These are phyloP conservation scores for Spea bombifrons DNA, from an alignment of 2,113 vertebrate genomes.

Conservation along the genomic window DNA sequence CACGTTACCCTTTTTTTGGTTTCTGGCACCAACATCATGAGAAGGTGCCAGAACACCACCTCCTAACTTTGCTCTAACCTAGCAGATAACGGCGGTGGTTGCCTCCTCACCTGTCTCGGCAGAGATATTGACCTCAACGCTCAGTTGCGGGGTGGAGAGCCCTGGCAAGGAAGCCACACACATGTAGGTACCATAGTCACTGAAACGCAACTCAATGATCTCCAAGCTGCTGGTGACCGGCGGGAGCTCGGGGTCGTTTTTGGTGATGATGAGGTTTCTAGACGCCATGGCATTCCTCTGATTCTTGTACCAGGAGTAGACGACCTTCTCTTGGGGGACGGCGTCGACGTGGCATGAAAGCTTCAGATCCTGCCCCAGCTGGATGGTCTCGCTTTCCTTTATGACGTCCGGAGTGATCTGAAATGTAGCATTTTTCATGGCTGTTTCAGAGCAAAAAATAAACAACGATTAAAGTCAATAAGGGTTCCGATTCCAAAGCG, in stretches of 20 bases:
- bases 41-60: too few relatives aligned
- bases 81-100: too few relatives aligned
- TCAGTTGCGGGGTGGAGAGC: slow-evolving; percentile 81
- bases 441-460: slow-evolving; percentile 59
- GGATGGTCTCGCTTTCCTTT: slow-evolving; percentile 95
- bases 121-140: slow-evolving; percentile 94
- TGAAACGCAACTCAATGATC: slow-evolving; percentile 94
- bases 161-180: slow-evolving; percentile 87
- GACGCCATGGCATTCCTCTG: slow-evolving; percentile 77
- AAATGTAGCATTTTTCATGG: slow-evolving; percentile 91
- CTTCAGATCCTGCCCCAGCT: slow-evolving; percentile 95
- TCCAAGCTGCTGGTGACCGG: slow-evolving; percentile 92
- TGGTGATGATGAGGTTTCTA: slow-evolving; percentile 82
- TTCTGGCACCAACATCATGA: too few relatives aligned
- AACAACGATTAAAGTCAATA: not conserved
- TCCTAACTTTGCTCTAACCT: too few relatives aligned
- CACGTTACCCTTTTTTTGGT: too few relatives aligned
- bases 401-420: slow-evolving; percentile 96
- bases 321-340: slow-evolving; percentile 93
- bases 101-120: slow-evolving; percentile 85
- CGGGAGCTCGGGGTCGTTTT: slow-evolving; percentile 88
- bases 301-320: slow-evolving; percentile 96
- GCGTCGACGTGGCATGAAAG: slow-evolving; percentile 96
- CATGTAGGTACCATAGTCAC: slow-evolving; percentile 91
- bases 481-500: too few relatives aligned